A percentile compares a stretch with the other conserved stretches of the same genome.
These are phyloP conservation scores for Cephus pulcher DNA, from an alignment of 2,888 invertebrate genomes.

Conservation along the genomic window DNA sequence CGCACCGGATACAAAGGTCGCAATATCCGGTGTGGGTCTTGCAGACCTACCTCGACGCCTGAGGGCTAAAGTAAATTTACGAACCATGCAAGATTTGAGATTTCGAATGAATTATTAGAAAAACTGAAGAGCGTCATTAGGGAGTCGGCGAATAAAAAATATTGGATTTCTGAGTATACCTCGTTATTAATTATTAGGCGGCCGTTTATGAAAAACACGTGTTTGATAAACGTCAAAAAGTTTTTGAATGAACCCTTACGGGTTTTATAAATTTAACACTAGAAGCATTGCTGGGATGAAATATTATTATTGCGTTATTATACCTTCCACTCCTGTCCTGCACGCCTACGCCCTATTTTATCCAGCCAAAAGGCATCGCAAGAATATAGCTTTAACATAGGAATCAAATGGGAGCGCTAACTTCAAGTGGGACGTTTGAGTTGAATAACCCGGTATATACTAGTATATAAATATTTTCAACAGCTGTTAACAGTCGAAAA, in stretches of 20 bases:
- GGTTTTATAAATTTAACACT: not conserved
- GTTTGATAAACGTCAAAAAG: not conserved
- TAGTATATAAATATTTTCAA: not conserved
- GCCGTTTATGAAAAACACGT: not conserved
- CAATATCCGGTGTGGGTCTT: no score
- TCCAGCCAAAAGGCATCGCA: no score
- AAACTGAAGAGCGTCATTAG: not conserved
- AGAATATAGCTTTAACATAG: no score
- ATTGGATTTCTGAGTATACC: not conserved
- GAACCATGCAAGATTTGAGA: not conserved
- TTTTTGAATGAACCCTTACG: not conserved
- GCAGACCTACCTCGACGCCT: not conserved
- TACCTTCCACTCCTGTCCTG: not conserved
- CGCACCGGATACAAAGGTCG: no score
- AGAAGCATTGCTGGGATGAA: not conserved
- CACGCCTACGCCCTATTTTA: not conserved
- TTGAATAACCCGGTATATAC: not conserved
- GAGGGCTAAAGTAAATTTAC: not conserved
- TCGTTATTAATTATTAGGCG: not conserved
- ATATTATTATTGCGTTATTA: not conserved
- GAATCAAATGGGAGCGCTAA: no score
- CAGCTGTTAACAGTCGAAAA: not conserved
- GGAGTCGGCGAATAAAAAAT: not conserved
- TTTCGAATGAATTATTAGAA: not conserved
- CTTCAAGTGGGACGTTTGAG: no score